Evolutionary conservation across 1,140 invertebrate species (phyloP).

Genomic region (Sminthurides bifidus): DNA sequence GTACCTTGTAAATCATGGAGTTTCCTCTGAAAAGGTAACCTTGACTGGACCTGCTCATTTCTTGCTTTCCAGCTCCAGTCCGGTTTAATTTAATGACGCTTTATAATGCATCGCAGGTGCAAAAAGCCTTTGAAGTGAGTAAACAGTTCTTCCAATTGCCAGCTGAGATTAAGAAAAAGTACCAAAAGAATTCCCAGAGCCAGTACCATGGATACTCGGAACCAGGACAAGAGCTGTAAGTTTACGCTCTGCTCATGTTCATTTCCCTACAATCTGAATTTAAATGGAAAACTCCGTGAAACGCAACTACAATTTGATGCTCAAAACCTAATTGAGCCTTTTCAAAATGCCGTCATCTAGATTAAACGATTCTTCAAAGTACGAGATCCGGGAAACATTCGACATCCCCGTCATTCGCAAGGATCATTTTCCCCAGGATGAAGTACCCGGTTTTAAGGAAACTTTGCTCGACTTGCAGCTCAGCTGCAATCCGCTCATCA

Average conservation of each 20-base stretch:
- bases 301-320: not conserved
- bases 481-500: conserved; percentile 8
- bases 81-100: no score
- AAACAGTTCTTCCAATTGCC: conserved; percentile 20
- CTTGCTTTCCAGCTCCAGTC: no score
- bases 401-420: conserved; percentile 4
- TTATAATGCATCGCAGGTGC: not conserved
- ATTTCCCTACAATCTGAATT: no score
- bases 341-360: conserved; percentile 1
- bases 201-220: conserved; percentile 15
- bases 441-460: not conserved
- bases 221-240: conserved; percentile 20
- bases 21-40: conserved; percentile 6
- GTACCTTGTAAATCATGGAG: conserved; percentile 21
- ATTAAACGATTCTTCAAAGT: not conserved
- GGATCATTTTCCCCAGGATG: not conserved
- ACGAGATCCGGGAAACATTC: conserved; percentile 5
- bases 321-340: not conserved
- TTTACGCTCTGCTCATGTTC: no score
- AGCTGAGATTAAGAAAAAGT: conserved; percentile 13
- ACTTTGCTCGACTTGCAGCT: not conserved
- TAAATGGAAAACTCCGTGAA: not conserved
- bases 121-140: conserved; percentile 11
- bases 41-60: no score
- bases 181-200: conserved; percentile 8